Evolutionary conservation across 2,113 vertebrate species (phyloP).

Genomic region (Galeopterus variegatus): DNA sequence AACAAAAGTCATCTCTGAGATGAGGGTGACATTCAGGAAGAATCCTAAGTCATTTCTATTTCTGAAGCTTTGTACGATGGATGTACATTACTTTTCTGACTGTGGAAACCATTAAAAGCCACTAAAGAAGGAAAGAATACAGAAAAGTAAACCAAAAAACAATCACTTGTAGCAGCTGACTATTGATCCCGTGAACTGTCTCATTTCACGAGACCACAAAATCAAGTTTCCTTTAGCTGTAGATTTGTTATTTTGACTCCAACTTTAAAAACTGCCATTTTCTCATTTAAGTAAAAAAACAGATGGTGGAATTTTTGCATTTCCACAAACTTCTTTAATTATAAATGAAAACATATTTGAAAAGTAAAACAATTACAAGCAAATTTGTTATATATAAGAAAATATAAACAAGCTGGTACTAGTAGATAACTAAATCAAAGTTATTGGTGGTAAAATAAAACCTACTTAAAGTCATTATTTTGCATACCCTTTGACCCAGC

Average conservation of each 20-base stretch:
- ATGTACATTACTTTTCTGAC: background rate
- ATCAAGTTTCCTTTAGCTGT: background rate
- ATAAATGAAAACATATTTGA: constrained; percentile 11
- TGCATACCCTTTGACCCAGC: background rate
- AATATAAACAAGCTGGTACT: background rate
- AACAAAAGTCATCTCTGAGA: background rate
- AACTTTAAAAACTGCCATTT: background rate
- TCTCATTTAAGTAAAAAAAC: constrained; percentile 1
- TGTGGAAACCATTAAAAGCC: background rate
- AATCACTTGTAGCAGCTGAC: background rate
- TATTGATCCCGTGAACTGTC: background rate
- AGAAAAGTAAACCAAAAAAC: background rate
- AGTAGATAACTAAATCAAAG: background rate
- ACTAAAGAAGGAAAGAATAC: background rate
- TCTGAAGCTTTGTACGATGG: background rate
- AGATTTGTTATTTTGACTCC: background rate
- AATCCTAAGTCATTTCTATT: background rate
- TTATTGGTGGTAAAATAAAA: background rate
- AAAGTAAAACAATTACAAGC: constrained; percentile 2
- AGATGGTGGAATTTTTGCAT: background rate
- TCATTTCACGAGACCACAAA: background rate
- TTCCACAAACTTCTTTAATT: constrained; percentile 39
- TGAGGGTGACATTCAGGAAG: background rate
- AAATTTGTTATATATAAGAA: background rate
- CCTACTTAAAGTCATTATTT: background rate